Evolutionary conservation across 1,140 invertebrate species (phyloP), one percentile per base, ranked within the genome.

Genomic region (Drepana arcuata): DNA sequence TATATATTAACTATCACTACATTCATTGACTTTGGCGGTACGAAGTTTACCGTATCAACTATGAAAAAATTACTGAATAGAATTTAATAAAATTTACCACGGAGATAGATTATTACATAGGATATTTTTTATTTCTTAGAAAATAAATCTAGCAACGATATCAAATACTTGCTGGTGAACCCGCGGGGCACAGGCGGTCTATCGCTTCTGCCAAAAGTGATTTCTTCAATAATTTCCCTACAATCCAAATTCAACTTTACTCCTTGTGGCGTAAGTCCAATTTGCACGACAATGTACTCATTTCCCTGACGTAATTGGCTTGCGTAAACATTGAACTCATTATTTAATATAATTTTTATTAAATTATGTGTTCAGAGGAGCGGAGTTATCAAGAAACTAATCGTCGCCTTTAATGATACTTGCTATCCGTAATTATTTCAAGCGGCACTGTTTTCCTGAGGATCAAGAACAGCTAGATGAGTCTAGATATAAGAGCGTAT

Each of bases 271-370:
- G 9, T 21, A 21, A 21, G 18, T 4, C 9, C 9, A 21, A 4
- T 21, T 21, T 21, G 4, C 18, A 9, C 18, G 9, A 21, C 4
- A 9, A 4, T 21, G 18, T 21, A 9, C 18, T 21, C 4, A 5
- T 21, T 5, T 9, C 18, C 9, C 18, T 5, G 4, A n/a, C n/a
- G n/a, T n/a, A n/a, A n/a, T n/a, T n/a, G n/a, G n/a, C 4, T 21
- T 21, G 14, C 13, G 16, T 25, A 16, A 18, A 23, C n/a, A 36
- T 26, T 65, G 74, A 57, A 49, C 70, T 46, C 59, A 57, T 72
- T 61, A 51, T 65, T 72, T 69, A 69, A 75, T 67, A 79, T 71
- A 73, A 75, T 69, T 70, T 72, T 63, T 79, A 79, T 78, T 74
- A 78, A 74, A 70, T 56, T 66, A 66, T 54, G 51, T 52, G 39